Evolutionary conservation across 35 echinoderm and acorn worm genomes (phyloP).

Genomic region (Lytechinus pictus): DNA sequence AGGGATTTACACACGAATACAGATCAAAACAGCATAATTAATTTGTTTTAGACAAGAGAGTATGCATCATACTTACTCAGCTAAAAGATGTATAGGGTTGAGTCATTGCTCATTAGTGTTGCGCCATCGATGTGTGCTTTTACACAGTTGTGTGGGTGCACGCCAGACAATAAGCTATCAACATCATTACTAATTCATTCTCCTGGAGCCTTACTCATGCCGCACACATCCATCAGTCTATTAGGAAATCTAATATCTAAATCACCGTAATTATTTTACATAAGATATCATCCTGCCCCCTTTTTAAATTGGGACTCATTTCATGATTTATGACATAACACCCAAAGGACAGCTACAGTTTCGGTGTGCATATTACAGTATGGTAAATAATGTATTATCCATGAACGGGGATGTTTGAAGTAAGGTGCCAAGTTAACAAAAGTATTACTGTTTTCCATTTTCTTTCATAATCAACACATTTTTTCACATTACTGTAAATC

Average conservation of each 20-base stretch:
- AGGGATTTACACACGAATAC: no score
- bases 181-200: conserved; percentile 6
- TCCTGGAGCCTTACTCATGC: background rate
- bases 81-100: background rate
- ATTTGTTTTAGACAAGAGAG: background rate
- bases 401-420: no score
- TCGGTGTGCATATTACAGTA: background rate
- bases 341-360: background rate
- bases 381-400: no score
- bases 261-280: background rate
- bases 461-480: no score
- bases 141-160: background rate
- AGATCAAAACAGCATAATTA: no score
- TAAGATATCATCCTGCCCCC: background rate
- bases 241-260: background rate
- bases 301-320: background rate
- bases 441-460: no score
- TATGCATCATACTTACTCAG: background rate
- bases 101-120: background rate
- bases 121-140: background rate
- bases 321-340: background rate
- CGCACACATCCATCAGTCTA: background rate
- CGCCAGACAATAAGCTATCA: background rate
- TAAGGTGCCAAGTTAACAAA: no score
- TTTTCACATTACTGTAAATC: no score